Evolutionary conservation across 1,140 invertebrate genomes (phyloP).

Genomic region (Euwallacea fornicatus): DNA sequence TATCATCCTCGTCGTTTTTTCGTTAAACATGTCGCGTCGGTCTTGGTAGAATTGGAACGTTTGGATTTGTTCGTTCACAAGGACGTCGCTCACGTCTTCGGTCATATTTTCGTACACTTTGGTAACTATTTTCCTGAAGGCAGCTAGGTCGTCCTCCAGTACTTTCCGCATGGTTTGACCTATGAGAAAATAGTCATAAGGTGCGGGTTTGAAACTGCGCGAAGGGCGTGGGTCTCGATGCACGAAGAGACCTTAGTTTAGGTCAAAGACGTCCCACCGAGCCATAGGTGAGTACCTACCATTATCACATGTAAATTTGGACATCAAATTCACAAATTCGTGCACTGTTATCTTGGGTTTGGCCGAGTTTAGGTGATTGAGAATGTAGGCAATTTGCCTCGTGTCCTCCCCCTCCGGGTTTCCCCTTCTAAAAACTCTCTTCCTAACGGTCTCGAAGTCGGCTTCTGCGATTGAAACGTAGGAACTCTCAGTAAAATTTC

Average conservation of each 20-base stretch:
- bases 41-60: slow-evolving; percentile 45
- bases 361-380: slow-evolving; percentile 40
- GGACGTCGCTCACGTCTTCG: slow-evolving; percentile 51
- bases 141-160: slow-evolving; percentile 44
- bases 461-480: slow-evolving; percentile 20
- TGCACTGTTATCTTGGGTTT: slow-evolving; percentile 41
- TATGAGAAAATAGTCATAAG: slow-evolving; percentile 9
- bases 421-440: slow-evolving; percentile 45
- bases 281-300: slow-evolving; percentile 32
- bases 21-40: slow-evolving; percentile 36
- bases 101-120: slow-evolving; percentile 52
- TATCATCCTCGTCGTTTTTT: slow-evolving; percentile 47
- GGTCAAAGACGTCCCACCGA: not conserved
- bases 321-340: slow-evolving; percentile 47
- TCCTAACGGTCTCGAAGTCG: slow-evolving; percentile 39
- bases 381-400: slow-evolving; percentile 44
- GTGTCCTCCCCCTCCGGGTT: slow-evolving; percentile 49
- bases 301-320: slow-evolving; percentile 49
- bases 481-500: not conserved
- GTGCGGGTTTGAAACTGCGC: no score
- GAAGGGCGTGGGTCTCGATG: no score
- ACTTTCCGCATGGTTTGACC: slow-evolving; percentile 42
- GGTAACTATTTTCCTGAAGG: slow-evolving; percentile 46
- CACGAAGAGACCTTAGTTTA: no score
- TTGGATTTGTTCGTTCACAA: slow-evolving; percentile 51